Percentiles rank a stretch among this genome's conserved stretches.
Evolutionary conservation across 2,888 invertebrate genomes (phyloP).

Genomic region (Melipona bicolor): DNA sequence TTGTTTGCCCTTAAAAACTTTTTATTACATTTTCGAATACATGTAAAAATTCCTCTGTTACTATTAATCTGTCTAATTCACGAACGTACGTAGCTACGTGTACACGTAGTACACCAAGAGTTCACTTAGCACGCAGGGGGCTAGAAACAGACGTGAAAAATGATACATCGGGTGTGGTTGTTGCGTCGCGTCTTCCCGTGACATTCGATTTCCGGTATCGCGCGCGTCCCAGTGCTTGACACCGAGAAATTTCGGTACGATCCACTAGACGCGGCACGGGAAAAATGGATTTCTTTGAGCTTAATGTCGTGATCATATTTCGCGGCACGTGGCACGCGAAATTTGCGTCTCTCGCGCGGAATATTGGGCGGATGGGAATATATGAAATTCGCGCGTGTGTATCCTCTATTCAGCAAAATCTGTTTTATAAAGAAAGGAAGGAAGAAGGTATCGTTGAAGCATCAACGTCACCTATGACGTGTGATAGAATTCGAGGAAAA

Average conservation of each 20-base stretch:
- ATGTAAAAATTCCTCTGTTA: neutral
- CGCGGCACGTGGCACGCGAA: neutral
- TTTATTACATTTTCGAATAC: too few relatives aligned
- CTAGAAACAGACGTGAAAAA: conserved; percentile 39
- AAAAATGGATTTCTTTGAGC: conserved; percentile 17
- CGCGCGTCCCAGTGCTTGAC: neutral
- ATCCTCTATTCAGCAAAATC: neutral
- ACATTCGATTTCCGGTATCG: conserved; percentile 47
- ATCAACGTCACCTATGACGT: neutral
- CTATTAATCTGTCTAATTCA: conserved; percentile 41
- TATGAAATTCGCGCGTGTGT: neutral
- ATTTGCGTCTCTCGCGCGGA: neutral
- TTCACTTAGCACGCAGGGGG: neutral
- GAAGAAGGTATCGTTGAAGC: neutral
- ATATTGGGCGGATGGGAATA: neutral
- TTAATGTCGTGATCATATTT: neutral
- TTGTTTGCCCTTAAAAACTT: too few relatives aligned
- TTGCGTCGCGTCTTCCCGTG: conserved; percentile 15
- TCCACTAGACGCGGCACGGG: neutral
- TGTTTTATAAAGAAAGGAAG: neutral
- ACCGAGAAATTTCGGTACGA: conserved; percentile 16
- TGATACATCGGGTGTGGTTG: conserved; percentile 25
- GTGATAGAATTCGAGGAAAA: neutral
- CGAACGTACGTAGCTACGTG: conserved; percentile 3
- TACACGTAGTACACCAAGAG: conserved; percentile 7